Evolutionary conservation across 2,888 invertebrate genomes (phyloP).

Genomic region (Platycheirus rosarum): DNA sequence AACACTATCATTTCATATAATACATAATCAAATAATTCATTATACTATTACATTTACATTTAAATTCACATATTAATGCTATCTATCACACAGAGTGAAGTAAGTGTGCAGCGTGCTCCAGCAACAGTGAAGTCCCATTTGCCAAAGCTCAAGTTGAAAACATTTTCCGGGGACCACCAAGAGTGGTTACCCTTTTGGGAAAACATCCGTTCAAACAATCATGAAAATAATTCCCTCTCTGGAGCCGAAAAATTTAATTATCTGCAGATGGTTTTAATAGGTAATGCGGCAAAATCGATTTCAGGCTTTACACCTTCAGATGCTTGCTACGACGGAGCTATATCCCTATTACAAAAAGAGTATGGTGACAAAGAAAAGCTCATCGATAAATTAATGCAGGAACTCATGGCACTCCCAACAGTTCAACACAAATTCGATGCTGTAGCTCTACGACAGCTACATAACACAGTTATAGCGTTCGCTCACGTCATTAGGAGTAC

Average conservation of each 20-base stretch:
- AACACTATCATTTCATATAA: no score
- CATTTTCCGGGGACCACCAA: constrained; percentile 5
- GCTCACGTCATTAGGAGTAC: constrained; percentile 17
- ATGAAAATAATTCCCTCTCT: not conserved
- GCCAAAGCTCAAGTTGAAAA: not conserved
- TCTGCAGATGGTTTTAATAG: not conserved
- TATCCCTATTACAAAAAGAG: not conserved
- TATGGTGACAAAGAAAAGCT: constrained; percentile 3
- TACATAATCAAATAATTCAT: no score
- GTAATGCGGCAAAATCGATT: constrained; percentile 6
- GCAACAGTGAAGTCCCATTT: not conserved
- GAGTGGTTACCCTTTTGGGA: constrained; percentile 12
- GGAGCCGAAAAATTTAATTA: constrained; percentile 8
- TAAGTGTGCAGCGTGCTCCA: not conserved
- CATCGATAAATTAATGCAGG: constrained; percentile 25
- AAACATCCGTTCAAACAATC: not conserved
- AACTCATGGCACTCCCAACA: not conserved
- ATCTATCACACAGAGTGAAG: no score
- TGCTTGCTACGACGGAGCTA: constrained; percentile 7
- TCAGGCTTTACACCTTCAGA: constrained; percentile 14
- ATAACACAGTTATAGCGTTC: constrained; percentile 30
- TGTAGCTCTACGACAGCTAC: not conserved
- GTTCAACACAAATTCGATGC: constrained; percentile 12
- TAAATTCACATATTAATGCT: no score
- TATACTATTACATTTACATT: no score